Evolutionary conservation across 2,797 vertebrate genomes (phyloP), one percentile per base, ranked within the genome.

Genomic region (Acipenser transmontanus): DNA sequence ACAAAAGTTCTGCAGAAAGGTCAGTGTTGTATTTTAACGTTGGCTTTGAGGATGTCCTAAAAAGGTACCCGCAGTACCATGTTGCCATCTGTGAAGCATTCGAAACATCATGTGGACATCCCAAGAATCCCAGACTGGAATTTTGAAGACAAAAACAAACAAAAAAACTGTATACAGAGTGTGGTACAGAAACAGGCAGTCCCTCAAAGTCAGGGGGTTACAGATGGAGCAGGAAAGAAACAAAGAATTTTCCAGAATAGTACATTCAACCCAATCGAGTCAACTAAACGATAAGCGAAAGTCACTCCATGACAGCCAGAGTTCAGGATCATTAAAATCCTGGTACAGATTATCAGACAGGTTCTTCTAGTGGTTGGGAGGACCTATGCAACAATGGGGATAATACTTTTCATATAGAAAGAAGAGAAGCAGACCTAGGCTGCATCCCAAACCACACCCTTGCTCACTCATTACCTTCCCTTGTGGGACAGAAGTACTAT

Each of bases 1-100:
- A 93, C 64, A 85, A 82, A 73, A 65, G 73, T 1, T 50, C 68
- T 0, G 66, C 82, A 47, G 82, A 83, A 66, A 74, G 77, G 1
- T 65, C 74, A 0, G 60, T 88, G 9, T 64, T 80, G 68, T 85
- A 72, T 8, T 80, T 81, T 12, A 70, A 77, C 11, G 63, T 75
- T 1, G 77, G 60, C 75, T 99, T 98, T 68, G 70, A 86, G 1
- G 76, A 79, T 51, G 67, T 92, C 63, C 86, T 97, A 66, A 76
- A 74, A 61, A 71, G 70, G 77, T 85, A 94, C 68, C 85, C 87
- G 34, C 94, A 93, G 76, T 92, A 95, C 73, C 95, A 97, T 7
- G 68, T 73, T 6, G 89, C 93, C 0, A 74, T 96, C 51, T 94
- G 91, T 11, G 78, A 92, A 66, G 84, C 87, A 7, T 83, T 84